phyloP scores from a whole-genome alignment of 2,888 invertebrate genomes.

The Tinea pellionella region DNA sequence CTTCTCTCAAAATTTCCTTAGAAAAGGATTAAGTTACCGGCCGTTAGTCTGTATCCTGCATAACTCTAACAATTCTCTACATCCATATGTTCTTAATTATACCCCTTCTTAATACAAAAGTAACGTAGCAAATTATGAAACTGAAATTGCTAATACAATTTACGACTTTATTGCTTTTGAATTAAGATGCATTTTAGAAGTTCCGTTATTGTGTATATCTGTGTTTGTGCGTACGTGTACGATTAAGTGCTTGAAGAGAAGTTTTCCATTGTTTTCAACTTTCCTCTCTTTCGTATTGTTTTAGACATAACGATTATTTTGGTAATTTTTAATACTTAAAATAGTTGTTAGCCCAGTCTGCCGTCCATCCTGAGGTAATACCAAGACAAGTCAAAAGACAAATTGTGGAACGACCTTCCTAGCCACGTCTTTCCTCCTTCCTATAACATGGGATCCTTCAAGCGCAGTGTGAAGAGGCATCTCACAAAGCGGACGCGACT shows the following conservation, averaged over 20 bases:
- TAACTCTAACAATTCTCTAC: neutral
- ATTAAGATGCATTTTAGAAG: neutral
- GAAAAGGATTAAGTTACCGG: too few species aligned
- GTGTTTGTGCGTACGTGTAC: neutral
- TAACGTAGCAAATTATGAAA: neutral
- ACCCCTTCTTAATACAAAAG: slow-evolving; percentile 1
- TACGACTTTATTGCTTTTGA: neutral
- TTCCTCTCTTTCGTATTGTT: neutral
- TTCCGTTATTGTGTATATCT: neutral
- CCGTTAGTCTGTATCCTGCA: too few species aligned
- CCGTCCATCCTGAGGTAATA: too few species aligned
- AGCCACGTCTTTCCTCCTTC: too few species aligned
- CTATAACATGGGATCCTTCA: too few species aligned
- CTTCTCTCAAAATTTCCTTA: too few species aligned
- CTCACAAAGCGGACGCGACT: too few species aligned
- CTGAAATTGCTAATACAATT: neutral
- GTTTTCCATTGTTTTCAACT: slow-evolving; percentile 4
- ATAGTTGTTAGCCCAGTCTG: too few species aligned
- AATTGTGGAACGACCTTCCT: too few species aligned
- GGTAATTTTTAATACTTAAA: too few species aligned
- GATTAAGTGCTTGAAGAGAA: slow-evolving; percentile 4
- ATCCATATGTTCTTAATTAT: neutral
- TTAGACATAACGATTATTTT: neutral
- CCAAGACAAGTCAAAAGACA: too few species aligned
- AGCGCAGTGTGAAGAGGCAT: too few species aligned